Conservation (phyloP, 2,888 invertebrate species). For the Zygaena filipendulae region DNA sequence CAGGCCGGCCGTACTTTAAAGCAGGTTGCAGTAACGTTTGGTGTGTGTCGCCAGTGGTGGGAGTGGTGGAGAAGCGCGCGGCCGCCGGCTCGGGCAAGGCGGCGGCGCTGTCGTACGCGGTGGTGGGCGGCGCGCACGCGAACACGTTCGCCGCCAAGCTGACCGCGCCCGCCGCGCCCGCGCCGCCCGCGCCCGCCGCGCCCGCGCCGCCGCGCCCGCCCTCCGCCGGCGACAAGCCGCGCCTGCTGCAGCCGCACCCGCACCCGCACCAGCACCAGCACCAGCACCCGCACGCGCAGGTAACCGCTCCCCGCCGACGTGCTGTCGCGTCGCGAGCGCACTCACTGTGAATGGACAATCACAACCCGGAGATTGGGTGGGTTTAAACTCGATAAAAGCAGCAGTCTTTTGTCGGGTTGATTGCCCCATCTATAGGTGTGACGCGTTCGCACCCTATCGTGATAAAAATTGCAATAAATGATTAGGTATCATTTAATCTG, state of each 20-base stretch:
- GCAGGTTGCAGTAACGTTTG: no score
- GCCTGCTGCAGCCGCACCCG: constrained; percentile 25
- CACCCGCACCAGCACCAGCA: neutral
- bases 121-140: constrained; percentile 67
- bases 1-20: no score
- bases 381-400: no score
- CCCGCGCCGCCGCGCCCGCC: constrained; percentile 24
- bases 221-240: constrained; percentile 8
- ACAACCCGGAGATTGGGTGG: no score
- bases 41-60: no score
- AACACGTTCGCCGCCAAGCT: constrained; percentile 82
- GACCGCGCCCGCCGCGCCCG: constrained; percentile 44
- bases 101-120: constrained; percentile 59
- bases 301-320: neutral
- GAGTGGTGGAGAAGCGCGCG: constrained; percentile 21
- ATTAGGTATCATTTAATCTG: no score
- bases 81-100: constrained; percentile 28
- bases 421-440: no score
- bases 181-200: constrained; percentile 18
- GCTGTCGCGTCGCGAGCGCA: no score
- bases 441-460: no score
- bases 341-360: no score
- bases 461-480: no score
- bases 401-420: no score
- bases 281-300: neutral